These are phyloP conservation scores for Heteronetta atricapilla DNA, from an alignment of 2,113 vertebrate genomes.

Conservation along the genomic window DNA sequence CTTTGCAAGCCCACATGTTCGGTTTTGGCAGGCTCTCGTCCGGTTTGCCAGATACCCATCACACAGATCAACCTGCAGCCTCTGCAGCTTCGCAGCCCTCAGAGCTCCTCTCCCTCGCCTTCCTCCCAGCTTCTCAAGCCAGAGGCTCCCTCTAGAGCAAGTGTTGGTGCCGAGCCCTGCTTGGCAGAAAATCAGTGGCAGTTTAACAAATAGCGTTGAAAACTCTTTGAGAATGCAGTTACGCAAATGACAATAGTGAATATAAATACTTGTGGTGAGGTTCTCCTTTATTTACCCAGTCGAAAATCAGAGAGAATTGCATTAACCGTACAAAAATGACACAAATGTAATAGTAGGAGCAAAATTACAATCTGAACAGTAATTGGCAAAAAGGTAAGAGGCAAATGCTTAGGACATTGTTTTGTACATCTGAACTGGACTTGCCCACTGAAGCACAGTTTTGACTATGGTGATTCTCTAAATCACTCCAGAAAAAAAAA, in stretches of 20 bases:
- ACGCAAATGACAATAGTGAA: neutral
- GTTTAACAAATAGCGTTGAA: neutral
- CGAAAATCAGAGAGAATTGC: neutral
- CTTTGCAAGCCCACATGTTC: neutral
- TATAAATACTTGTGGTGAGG: neutral
- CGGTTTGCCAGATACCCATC: accelerated
- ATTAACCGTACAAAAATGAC: neutral
- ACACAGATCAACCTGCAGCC: accelerated
- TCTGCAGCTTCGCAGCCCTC: neutral
- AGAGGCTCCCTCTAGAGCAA: neutral
- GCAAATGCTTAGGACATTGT: neutral
- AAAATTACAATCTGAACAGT: neutral
- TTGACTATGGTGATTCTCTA: neutral
- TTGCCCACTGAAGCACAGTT: neutral
- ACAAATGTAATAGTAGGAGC: neutral
- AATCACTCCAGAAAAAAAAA: neutral
- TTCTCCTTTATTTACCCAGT: neutral
- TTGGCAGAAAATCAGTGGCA: neutral
- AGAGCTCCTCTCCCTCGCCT: neutral
- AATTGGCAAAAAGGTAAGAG: neutral
- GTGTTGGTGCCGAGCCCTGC: accelerated
- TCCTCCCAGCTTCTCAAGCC: neutral
- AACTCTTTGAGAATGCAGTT: neutral
- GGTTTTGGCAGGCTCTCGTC: neutral
- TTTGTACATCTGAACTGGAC: neutral